phyloP scores from a whole-genome alignment of 2,797 vertebrate genomes.

The Anguilla obscura region DNA sequence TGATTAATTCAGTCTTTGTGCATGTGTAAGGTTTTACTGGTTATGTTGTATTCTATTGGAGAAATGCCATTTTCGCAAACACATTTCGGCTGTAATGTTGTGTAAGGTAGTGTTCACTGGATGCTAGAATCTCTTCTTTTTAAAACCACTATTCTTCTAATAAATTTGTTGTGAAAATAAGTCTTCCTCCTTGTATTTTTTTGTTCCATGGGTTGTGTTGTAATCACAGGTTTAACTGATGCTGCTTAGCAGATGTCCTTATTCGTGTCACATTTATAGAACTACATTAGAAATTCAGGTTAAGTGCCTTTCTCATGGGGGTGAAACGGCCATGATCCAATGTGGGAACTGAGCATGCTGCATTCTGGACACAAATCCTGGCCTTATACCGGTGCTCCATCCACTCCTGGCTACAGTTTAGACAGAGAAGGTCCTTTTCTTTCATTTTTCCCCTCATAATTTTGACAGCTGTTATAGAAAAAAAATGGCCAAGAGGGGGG shows the following conservation, averaged over 20 bases:
- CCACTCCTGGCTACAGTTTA: background rate
- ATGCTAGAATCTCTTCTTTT: conserved; percentile 95
- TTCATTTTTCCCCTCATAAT: background rate
- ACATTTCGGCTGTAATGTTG: conserved; percentile 97
- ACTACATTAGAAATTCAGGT: background rate
- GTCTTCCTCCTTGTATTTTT: conserved; percentile 22
- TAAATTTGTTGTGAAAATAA: conserved; percentile 99
- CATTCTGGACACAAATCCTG: background rate
- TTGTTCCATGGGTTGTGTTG: background rate
- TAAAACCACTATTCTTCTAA: conserved; percentile 99
- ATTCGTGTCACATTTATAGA: background rate
- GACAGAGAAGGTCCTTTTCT: background rate
- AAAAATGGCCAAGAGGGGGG: background rate
- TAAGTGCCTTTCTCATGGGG: conserved; percentile 5
- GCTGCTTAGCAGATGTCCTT: background rate
- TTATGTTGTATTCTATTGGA: conserved; percentile 95
- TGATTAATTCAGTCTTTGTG: conserved; percentile 95
- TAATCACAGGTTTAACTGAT: background rate
- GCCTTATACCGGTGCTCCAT: background rate
- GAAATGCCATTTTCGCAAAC: conserved; percentile 91
- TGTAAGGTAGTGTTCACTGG: conserved; percentile 99
- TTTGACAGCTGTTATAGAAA: background rate
- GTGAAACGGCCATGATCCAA: background rate
- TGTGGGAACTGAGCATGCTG: background rate
- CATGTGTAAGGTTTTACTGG: conserved; percentile 97